Percentiles rank a stretch among this genome's conserved stretches.
These are phyloP conservation scores for Alethe castanea DNA, from an alignment of 2,113 vertebrate species.

Conservation along the genomic window DNA sequence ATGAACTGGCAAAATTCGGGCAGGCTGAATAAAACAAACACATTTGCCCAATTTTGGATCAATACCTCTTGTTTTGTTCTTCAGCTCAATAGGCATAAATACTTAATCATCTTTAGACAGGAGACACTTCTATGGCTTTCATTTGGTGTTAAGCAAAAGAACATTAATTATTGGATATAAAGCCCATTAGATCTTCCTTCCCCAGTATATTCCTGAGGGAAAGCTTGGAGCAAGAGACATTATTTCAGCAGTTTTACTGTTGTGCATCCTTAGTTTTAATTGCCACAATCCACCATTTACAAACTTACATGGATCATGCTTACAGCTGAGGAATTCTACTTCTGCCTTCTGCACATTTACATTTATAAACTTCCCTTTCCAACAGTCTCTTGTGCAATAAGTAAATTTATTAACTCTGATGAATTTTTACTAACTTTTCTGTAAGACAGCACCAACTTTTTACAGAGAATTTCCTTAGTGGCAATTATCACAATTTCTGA, in stretches of 20 bases:
- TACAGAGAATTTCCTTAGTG: not conserved
- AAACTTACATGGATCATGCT: conserved; percentile 39
- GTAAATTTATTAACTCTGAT: conserved; percentile 16
- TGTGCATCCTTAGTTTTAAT: conserved; percentile 42
- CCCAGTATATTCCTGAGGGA: conserved; percentile 20
- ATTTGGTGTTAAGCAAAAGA: conserved; percentile 11
- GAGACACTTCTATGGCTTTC: not conserved
- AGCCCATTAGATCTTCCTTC: not conserved
- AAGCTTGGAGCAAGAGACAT: not conserved
- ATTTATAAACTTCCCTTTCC: conserved; percentile 25
- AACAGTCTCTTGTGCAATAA: not conserved
- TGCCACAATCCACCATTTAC: conserved; percentile 17
- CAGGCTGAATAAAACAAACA: not conserved
- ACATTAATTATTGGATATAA: conserved; percentile 29
- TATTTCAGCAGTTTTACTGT: conserved; percentile 41
- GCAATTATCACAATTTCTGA: conserved; percentile 56
- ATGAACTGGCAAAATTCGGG: not conserved
- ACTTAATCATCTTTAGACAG: conserved; percentile 53
- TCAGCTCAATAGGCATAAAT: conserved; percentile 1
- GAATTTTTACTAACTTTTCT: conserved; percentile 44
- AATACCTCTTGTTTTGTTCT: conserved; percentile 22
- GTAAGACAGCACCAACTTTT: conserved; percentile 4
- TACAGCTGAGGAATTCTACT: not conserved
- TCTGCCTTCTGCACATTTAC: not conserved
- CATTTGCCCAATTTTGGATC: conserved; percentile 22